Percentiles rank a stretch among this genome's conserved stretches.
Evolutionary conservation across 2,797 vertebrate species (phyloP).

Genomic region (Crocidura indochinensis): DNA sequence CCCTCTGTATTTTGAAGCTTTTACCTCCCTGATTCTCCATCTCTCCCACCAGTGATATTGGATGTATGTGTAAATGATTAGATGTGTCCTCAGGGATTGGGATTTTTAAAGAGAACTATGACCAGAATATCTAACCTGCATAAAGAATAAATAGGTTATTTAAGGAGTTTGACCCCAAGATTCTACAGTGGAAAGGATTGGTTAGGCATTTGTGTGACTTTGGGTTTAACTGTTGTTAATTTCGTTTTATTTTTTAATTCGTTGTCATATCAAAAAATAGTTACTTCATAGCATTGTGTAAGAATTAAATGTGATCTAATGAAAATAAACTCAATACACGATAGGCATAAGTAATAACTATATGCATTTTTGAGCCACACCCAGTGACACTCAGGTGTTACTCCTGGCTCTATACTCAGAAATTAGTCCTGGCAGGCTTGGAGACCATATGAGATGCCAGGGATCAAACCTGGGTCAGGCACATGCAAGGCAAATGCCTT

Average conservation of each 20-base stretch:
- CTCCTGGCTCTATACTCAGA: too few relatives aligned
- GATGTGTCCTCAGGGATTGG: too few relatives aligned
- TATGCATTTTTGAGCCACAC: too few relatives aligned
- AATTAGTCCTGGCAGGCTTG: too few relatives aligned
- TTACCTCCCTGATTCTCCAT: too few relatives aligned
- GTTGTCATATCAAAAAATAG: neutral
- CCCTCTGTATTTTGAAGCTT: too few relatives aligned
- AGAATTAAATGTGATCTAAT: neutral
- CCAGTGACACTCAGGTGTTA: too few relatives aligned
- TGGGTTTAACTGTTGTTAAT: neutral
- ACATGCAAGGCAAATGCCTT: too few relatives aligned
- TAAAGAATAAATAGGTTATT: neutral
- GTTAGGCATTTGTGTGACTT: too few relatives aligned
- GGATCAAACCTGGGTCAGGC: too few relatives aligned
- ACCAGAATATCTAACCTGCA: neutral
- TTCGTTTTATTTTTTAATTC: neutral
- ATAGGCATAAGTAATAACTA: conserved; percentile 1
- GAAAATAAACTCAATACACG: neutral
- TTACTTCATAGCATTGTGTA: neutral
- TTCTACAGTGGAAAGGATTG: neutral
- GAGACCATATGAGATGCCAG: too few relatives aligned
- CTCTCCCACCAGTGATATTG: neutral
- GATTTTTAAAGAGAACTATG: neutral
- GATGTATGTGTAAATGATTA: neutral
- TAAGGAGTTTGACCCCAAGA: neutral